These are phyloP conservation scores for Contarinia nasturtii DNA, from an alignment of 1,140 invertebrate species.

Conservation along the genomic window DNA sequence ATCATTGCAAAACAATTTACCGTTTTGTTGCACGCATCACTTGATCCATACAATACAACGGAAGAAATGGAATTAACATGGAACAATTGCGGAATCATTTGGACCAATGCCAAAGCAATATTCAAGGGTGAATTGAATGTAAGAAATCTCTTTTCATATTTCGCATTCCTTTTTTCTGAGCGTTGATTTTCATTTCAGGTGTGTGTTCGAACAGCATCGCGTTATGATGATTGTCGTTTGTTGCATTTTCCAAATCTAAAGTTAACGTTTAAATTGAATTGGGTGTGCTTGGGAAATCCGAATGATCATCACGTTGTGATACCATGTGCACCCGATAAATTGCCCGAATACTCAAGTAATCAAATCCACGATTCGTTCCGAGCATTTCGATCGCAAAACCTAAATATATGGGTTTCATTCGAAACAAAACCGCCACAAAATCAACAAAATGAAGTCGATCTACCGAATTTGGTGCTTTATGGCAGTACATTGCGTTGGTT, in stretches of 20 bases:
- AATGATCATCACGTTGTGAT: slow-evolving; percentile 93
- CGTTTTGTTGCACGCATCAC: slow-evolving; percentile 76
- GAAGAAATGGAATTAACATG: slow-evolving; percentile 97
- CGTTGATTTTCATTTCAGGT: slow-evolving; percentile 41
- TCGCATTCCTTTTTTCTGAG: not conserved
- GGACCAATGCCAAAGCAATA: slow-evolving; percentile 81
- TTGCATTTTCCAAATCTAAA: slow-evolving; percentile 80
- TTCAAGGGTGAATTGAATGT: slow-evolving; percentile 67
- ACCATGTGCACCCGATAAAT: slow-evolving; percentile 88
- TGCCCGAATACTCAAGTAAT: slow-evolving; percentile 93
- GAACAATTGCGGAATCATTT: slow-evolving; percentile 79
- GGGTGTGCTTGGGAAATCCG: slow-evolving; percentile 81
- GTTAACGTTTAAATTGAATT: slow-evolving; percentile 68
- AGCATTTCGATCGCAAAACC: slow-evolving; percentile 84
- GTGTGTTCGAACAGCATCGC: slow-evolving; percentile 88
- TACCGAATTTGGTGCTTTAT: slow-evolving; percentile 67
- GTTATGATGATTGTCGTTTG: slow-evolving; percentile 92
- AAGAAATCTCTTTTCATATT: not conserved
- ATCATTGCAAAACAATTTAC: slow-evolving; percentile 71
- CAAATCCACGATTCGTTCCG: slow-evolving; percentile 73
- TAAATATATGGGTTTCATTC: slow-evolving; percentile 73
- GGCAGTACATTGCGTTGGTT: slow-evolving; percentile 88
- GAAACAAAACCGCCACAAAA: slow-evolving; percentile 59
- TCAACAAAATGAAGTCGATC: slow-evolving; percentile 36
- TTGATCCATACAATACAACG: slow-evolving; percentile 96